phyloP scores from a whole-genome alignment of 1,140 invertebrate genomes.

The Eumeta japonica region DNA sequence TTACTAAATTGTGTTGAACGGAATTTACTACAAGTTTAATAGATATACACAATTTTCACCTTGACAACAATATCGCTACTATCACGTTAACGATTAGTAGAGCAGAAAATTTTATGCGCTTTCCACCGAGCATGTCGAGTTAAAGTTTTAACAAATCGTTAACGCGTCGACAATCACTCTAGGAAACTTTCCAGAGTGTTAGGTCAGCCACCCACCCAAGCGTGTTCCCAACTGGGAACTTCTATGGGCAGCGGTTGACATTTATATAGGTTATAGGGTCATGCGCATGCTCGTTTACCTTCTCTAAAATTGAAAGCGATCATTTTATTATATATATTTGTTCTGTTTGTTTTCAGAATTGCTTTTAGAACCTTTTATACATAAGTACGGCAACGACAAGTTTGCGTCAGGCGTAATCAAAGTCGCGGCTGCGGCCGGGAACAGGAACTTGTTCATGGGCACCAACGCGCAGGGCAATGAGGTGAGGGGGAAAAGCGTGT shows the following conservation, averaged over 20 bases:
- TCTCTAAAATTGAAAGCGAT: not conserved
- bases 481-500: constrained; percentile 11
- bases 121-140: too few relatives aligned
- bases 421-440: constrained; percentile 33
- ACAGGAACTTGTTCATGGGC: constrained; percentile 16
- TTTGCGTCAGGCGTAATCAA: constrained; percentile 55
- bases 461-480: constrained; percentile 25
- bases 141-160: constrained; percentile 33
- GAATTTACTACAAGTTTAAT: too few relatives aligned
- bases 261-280: constrained; percentile 64
- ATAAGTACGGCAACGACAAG: constrained; percentile 48
- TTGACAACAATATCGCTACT: too few relatives aligned
- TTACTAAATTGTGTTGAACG: too few relatives aligned
- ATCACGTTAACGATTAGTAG: too few relatives aligned
- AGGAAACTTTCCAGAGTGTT: too few relatives aligned
- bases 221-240: too few relatives aligned
- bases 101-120: too few relatives aligned
- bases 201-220: too few relatives aligned
- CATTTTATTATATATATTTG: constrained; percentile 4
- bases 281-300: constrained; percentile 66
- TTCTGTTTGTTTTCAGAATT: constrained; percentile 48
- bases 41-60: too few relatives aligned
- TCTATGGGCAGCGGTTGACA: too few relatives aligned
- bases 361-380: constrained; percentile 54
- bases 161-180: constrained; percentile 43